Base-by-base conservation (phyloP, 2,888 invertebrate species). In the Luperina nickerlii region DNA sequence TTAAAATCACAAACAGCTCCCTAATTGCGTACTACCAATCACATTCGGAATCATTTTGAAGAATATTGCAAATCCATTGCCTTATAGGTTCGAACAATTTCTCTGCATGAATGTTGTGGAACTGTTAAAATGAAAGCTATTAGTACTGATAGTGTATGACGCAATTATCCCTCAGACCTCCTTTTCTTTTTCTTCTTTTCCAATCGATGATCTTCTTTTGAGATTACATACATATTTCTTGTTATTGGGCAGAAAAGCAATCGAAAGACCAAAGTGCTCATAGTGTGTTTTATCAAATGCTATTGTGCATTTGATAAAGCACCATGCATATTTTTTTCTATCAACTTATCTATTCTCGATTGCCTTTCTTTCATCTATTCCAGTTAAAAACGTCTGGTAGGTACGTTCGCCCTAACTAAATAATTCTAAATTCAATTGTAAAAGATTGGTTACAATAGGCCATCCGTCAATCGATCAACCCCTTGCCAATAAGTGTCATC, bases 391-490 rank as follows among this genome's bases (percentile, higher is more conserved):
- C 27, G 15, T 71, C 69, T 63, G 54, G 15, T 38, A 69, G 54
- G 13, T 38, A 69, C 20, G 27, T 65, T 72, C 75, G 42, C 79
- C 82, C 84, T 74, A 74, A 71, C 75, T 68, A 84, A 77, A 83
- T 69, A 77, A 81, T 65, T 87, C 78, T 73, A 80, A 75, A 87
- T 76, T 88, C 80, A 76, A 88, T 87, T 77, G 91, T 91, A 89
- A 90, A 89, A 91, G 90, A 92, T 93, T 69, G 68, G 68, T 54
- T 92, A 92, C 90, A 92, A 91, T 90, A 88, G 90, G 88, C 92
- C 90, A 93, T 93, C 92, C 91, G 92, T 93, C 94, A 93, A 92
- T 90, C 91, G 90, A 91, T 92, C 93, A 93, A 90, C 90, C 91
- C 91, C 90, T 90, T 91, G 88, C 90, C 91, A 89, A 92, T 91